These are phyloP conservation scores for Anneissia japonica DNA, from an alignment of 35 echinoderm and acorn worm genomes.

Conservation along the genomic window DNA sequence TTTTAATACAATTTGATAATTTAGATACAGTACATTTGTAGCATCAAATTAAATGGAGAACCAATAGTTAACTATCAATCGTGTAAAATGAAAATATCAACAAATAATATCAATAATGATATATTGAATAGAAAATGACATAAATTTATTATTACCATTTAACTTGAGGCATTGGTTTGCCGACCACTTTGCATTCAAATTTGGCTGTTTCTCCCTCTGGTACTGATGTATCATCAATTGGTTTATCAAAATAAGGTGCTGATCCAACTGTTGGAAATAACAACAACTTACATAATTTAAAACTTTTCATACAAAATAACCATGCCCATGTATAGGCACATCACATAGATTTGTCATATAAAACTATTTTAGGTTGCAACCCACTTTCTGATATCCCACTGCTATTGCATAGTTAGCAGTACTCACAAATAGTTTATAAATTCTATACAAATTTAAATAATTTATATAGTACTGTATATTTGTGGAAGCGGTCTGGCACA, in stretches of 20 bases:
- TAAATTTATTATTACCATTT: slow-evolving; percentile 56
- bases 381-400: no score
- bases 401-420: no score
- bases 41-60: not conserved
- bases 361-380: no score
- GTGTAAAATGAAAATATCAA: not conserved
- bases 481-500: no score
- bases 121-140: not conserved
- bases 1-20: no score
- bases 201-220: slow-evolving; percentile 42
- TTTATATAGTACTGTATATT: no score
- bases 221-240: slow-evolving; percentile 29
- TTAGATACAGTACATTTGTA: no score
- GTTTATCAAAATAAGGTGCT: slow-evolving; percentile 83
- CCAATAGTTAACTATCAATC: not conserved
- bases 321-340: no score
- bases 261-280: slow-evolving; percentile 26
- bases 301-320: no score
- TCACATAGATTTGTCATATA: no score
- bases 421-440: no score
- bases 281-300: not conserved
- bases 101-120: not conserved
- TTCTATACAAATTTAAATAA: no score
- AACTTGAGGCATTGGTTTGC: slow-evolving; percentile 49
- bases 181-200: slow-evolving; percentile 50